Evolutionary conservation across 2,113 vertebrate genomes (phyloP).

Genomic region (Salvator merianae): DNA sequence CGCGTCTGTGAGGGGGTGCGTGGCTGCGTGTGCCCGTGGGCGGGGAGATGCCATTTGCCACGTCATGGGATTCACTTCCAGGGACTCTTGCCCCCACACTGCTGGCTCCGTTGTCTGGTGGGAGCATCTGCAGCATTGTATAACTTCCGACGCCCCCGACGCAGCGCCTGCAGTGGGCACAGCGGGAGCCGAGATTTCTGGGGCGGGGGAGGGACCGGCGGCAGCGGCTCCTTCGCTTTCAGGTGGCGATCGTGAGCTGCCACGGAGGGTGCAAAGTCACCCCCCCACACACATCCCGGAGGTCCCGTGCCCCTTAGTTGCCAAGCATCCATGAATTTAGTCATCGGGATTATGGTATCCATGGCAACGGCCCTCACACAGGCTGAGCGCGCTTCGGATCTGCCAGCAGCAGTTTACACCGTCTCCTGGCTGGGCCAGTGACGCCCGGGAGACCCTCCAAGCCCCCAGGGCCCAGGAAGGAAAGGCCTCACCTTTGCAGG

Average conservation of each 20-base stretch:
- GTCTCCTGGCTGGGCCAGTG: neutral
- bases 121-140: neutral
- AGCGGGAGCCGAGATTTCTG: neutral
- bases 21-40: neutral
- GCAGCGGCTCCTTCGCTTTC: neutral
- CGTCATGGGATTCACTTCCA: conserved; percentile 9
- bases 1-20: neutral
- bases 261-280: neutral
- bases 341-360: neutral
- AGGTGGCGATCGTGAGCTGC: too few species aligned
- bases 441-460: too few species aligned
- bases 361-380: neutral
- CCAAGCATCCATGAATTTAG: neutral
- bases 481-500: neutral
- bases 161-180: neutral
- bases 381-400: too few species aligned
- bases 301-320: neutral
- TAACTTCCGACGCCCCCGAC: neutral
- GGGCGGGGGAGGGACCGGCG: neutral
- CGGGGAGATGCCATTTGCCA: neutral
- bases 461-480: neutral
- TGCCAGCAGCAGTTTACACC: neutral
- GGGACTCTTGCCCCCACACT: neutral
- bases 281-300: neutral
- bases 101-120: neutral